phyloP scores from a whole-genome alignment of 1,140 invertebrate species.

The Pseudachorutes palmiensis region DNA sequence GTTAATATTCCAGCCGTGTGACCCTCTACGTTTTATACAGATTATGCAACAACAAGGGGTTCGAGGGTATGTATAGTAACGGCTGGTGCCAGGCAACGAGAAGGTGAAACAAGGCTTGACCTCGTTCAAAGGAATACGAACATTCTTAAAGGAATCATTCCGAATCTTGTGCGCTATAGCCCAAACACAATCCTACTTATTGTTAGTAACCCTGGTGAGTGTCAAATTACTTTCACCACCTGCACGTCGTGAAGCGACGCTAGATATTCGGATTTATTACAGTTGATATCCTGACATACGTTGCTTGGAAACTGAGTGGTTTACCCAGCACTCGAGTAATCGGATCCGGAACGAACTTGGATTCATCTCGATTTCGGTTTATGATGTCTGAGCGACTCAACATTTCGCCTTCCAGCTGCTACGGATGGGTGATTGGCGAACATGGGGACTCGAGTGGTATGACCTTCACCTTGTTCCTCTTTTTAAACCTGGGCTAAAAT shows the following conservation, averaged over 20 bases:
- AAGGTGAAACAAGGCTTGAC: slow-evolving; percentile 71
- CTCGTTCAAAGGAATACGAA: slow-evolving; percentile 82
- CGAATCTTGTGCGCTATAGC: slow-evolving; percentile 70
- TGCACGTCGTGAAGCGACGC: background rate
- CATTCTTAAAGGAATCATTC: slow-evolving; percentile 77
- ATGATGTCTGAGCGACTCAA: slow-evolving; percentile 69
- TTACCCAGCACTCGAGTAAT: slow-evolving; percentile 76
- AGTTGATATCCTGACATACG: slow-evolving; percentile 81
- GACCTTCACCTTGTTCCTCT: slow-evolving; percentile 16
- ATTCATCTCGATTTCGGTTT: slow-evolving; percentile 82
- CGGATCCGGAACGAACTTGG: slow-evolving; percentile 83
- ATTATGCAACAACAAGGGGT: slow-evolving; percentile 66
- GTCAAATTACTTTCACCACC: slow-evolving; percentile 1
- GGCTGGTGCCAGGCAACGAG: slow-evolving; percentile 76
- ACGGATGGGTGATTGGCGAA: slow-evolving; percentile 83
- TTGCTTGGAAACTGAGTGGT: slow-evolving; percentile 86
- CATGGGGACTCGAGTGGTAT: slow-evolving; percentile 71
- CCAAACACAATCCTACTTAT: slow-evolving; percentile 78
- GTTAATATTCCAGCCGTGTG: slow-evolving; percentile 50
- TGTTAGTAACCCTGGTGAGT: slow-evolving; percentile 71
- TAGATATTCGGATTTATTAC: no score
- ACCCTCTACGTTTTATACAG: slow-evolving; percentile 43
- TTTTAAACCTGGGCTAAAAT: no score
- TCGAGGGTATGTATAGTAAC: slow-evolving; percentile 79
- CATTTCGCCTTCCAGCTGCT: slow-evolving; percentile 69